phyloP scores from a whole-genome alignment of 2,113 vertebrate species.

The Corvus moneduloides region DNA sequence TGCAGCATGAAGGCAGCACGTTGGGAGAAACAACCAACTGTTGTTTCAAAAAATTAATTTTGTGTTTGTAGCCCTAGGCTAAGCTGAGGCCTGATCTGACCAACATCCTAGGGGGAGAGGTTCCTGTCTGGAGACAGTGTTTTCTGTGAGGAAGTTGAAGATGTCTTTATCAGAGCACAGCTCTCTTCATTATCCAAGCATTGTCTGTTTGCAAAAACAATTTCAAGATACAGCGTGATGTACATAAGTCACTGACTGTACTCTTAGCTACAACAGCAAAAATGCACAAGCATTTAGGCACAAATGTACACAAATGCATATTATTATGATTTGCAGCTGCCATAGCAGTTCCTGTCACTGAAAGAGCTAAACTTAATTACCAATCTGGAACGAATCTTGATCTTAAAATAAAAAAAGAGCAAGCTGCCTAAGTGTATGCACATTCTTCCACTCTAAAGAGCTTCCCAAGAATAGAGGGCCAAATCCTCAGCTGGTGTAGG shows the following conservation, averaged over 20 bases:
- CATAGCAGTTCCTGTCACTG: not conserved
- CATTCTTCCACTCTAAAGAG: constrained; percentile 2
- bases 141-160: not conserved
- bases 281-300: not conserved
- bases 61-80: not conserved
- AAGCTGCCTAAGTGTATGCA: not conserved
- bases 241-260: not conserved
- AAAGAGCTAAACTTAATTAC: constrained; percentile 39
- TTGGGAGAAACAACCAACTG: not conserved
- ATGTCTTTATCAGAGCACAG: not conserved
- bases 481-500: not conserved
- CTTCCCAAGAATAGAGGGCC: not conserved
- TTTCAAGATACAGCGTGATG: not conserved
- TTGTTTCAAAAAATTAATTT: not conserved
- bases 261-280: not conserved
- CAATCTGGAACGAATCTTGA: not conserved
- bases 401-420: constrained; percentile 12
- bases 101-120: not conserved
- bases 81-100: accelerated
- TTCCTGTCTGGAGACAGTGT: not conserved
- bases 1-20: accelerated
- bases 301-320: not conserved
- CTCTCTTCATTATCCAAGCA: not conserved
- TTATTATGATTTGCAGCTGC: constrained; percentile 38
- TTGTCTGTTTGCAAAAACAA: not conserved